Conservation (phyloP, 2,888 invertebrate genomes). For the Callyntrura sp. region DNA sequence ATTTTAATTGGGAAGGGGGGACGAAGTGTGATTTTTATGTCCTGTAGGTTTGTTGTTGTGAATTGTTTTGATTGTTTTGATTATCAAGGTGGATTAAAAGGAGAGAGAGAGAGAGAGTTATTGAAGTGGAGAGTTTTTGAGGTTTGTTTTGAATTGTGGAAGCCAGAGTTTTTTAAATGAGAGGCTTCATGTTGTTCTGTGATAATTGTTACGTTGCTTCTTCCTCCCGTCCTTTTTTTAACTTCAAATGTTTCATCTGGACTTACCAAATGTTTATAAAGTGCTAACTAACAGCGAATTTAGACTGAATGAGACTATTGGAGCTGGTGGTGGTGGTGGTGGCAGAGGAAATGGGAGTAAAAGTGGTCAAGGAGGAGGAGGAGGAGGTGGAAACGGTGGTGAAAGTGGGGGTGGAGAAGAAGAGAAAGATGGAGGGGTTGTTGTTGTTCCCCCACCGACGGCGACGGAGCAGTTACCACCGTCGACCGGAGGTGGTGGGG, state of each 20-base stretch:
- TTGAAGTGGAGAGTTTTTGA: neutral
- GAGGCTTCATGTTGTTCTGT: conserved; percentile 24
- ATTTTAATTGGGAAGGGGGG: too few relatives aligned
- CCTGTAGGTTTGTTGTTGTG: too few relatives aligned
- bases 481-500: neutral
- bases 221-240: neutral
- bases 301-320: conserved; percentile 59
- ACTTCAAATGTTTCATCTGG: conserved; percentile 74
- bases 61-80: too few relatives aligned
- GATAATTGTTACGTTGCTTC: neutral
- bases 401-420: neutral
- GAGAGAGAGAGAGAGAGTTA: too few relatives aligned
- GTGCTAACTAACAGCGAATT: conserved; percentile 67
- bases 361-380: conserved; percentile 20
- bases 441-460: too few relatives aligned
- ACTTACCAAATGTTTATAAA: conserved; percentile 71
- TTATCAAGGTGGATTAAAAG: too few relatives aligned
- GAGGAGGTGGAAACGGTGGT: neutral
- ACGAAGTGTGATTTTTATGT: too few relatives aligned
- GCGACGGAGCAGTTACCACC: neutral
- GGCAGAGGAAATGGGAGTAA: neutral
- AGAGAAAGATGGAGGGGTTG: conserved; percentile 1
- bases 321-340: neutral
- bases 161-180: neutral
- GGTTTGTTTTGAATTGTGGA: neutral